Base-by-base conservation (phyloP, 2,797 vertebrate species). In the Spondyliosoma cantharus region DNA sequence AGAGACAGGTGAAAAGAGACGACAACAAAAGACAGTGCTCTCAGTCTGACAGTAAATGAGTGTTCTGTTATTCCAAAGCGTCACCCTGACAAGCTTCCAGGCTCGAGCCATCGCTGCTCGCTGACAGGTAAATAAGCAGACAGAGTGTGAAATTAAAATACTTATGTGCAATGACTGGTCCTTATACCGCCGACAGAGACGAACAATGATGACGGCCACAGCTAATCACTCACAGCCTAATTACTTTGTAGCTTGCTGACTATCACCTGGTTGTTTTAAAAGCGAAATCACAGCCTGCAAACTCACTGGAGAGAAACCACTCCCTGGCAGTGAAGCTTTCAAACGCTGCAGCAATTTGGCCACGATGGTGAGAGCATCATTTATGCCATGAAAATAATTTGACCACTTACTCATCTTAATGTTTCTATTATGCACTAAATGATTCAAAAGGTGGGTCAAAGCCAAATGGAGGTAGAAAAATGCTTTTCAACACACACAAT, bases 341-440 rank as follows among this genome's bases (percentile, higher is more conserved):
- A 81, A 84, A 79, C 8, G 19, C 68, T 46, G 80, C 70, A 56
- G 76, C 81, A 71, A 78, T 84, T 87, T 89, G 76, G 85, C 87
- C 53, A 17, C 42, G 1, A 81, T 29, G 5, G 43, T 0, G 29
- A 59, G 70, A 80, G 45, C 20, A 86, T 90, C 84, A 87, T 87
- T 89, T 87, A 88, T 84, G 80, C 63, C 78, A 81, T 58, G 56
- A 71, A 90, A 88, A 87, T 84, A 69, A 89, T 87, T 82, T 24
- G 16, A 45, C 69, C 82, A 76, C 86, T 93, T 85, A 86, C 78
- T 89, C 87, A 90, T 89, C 86, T 87, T 88, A 85, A 92, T 89
- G 88, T 81, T 90, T 90, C 83, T 82, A 88, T 90, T 82, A 89
- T 80, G 70, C 48, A 57, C 71, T 74, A 71, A 90, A 90, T 79